Evolutionary conservation across 2,888 invertebrate species (phyloP).

Genomic region (Drosophila multiciliata): DNA sequence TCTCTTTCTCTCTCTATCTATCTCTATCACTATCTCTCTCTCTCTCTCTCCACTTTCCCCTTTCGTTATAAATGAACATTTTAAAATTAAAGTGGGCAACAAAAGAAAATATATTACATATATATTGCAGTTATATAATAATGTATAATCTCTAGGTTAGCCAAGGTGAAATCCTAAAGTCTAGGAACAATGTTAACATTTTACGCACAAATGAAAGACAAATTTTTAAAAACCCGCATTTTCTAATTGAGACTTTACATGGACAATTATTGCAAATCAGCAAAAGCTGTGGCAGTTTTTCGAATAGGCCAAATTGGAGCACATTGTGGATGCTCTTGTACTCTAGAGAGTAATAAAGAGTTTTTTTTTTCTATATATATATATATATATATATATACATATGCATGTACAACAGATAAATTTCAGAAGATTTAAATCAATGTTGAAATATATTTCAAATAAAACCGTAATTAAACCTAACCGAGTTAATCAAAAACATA

Average conservation of each 20-base stretch:
- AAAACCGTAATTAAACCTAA: slow-evolving; percentile 11
- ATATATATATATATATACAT: slow-evolving; percentile 18
- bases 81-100: background rate
- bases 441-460: background rate
- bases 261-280: slow-evolving; percentile 38
- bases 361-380: slow-evolving; percentile 3
- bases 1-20: background rate
- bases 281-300: slow-evolving; percentile 23
- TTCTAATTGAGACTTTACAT: slow-evolving; percentile 55
- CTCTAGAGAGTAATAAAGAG: slow-evolving; percentile 1
- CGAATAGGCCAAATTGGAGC: slow-evolving; percentile 5
- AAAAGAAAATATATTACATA: background rate
- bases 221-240: slow-evolving; percentile 41
- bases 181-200: slow-evolving; percentile 80
- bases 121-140: slow-evolving; percentile 13
- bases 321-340: slow-evolving; percentile 18
- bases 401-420: slow-evolving; percentile 24
- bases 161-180: slow-evolving; percentile 76
- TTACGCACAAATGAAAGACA: slow-evolving; percentile 50
- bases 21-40: background rate
- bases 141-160: slow-evolving; percentile 30
- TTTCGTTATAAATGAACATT: background rate
- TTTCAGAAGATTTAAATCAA: slow-evolving; percentile 12
- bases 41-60: background rate
- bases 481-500: slow-evolving; percentile 29